A percentile compares a stretch with the other conserved stretches of the same genome.
Evolutionary conservation across 2,888 invertebrate species (phyloP).

Genomic region (Ennomos quercinarius): DNA sequence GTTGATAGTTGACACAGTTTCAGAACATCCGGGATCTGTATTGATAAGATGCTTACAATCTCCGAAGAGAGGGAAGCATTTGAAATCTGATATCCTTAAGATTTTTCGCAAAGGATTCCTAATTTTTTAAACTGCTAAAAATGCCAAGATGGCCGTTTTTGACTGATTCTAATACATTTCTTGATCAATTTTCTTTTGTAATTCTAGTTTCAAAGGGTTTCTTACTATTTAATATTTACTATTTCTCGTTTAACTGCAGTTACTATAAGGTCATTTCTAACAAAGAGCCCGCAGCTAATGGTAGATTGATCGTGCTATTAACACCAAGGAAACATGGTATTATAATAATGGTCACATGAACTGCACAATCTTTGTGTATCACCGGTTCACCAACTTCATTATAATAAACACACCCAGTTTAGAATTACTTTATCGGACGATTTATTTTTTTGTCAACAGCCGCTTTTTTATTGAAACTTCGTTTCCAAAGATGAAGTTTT

Average conservation of each 20-base stretch:
- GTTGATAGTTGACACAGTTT: slow-evolving; percentile 29
- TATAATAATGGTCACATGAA: slow-evolving; percentile 34
- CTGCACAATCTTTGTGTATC: slow-evolving; percentile 15
- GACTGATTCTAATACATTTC: too few species aligned
- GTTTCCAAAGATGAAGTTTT: background rate
- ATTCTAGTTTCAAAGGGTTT: too few species aligned
- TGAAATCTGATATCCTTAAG: slow-evolving; percentile 8
- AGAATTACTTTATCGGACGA: too few species aligned
- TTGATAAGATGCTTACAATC: slow-evolving; percentile 18
- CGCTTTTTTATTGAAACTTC: slow-evolving; percentile 1
- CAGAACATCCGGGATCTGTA: slow-evolving; percentile 25
- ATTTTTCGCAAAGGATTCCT: background rate
- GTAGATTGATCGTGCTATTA: slow-evolving; percentile 47
- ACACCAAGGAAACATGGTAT: slow-evolving; percentile 42
- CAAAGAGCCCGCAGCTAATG: slow-evolving; percentile 32
- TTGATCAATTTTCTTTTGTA: too few species aligned
- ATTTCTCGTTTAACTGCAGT: slow-evolving; percentile 20
- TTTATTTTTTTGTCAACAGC: too few species aligned
- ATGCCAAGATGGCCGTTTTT: too few species aligned
- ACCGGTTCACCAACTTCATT: too few species aligned
- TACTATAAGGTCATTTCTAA: slow-evolving; percentile 24
- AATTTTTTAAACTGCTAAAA: too few species aligned
- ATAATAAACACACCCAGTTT: too few species aligned
- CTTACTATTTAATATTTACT: slow-evolving; percentile 3
- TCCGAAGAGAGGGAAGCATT: slow-evolving; percentile 8